Conservation (phyloP, 2,113 vertebrate species). For the Pleuronectes platessa region DNA sequence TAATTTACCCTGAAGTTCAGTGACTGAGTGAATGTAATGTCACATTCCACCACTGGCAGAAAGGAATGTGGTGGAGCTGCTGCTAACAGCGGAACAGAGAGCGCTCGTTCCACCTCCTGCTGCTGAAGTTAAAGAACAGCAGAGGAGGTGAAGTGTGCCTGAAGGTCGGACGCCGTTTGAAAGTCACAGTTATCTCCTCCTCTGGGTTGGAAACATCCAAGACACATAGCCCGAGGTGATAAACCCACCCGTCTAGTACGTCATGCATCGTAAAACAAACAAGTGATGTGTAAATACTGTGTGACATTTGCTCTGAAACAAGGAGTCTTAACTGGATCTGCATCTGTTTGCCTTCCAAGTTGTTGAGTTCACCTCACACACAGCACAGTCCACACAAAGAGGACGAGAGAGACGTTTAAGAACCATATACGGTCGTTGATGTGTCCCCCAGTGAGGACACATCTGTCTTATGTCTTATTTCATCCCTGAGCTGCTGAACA, state of each 20-base stretch:
- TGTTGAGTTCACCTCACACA: too few relatives aligned
- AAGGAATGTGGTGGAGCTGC: neutral
- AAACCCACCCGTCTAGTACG: constrained; percentile 22
- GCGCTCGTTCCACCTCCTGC: neutral
- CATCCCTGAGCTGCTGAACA: too few relatives aligned
- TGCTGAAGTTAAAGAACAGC: neutral
- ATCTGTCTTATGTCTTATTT: too few relatives aligned
- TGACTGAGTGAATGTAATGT: neutral
- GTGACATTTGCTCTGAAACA: neutral
- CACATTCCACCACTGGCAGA: neutral
- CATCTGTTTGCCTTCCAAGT: neutral
- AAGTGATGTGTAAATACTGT: neutral
- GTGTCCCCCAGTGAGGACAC: too few relatives aligned
- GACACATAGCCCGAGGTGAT: constrained; percentile 1
- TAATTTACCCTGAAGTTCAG: neutral
- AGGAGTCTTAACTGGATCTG: neutral
- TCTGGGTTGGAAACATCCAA: neutral
- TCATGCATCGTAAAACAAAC: constrained; percentile 21
- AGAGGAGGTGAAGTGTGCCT: neutral
- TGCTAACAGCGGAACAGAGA: neutral
- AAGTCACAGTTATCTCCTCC: neutral
- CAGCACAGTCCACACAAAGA: too few relatives aligned
- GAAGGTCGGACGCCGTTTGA: neutral
- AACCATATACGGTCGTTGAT: too few relatives aligned
- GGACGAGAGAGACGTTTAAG: too few relatives aligned